These are phyloP conservation scores for Dicrostonyx torquatus DNA, from an alignment of 2,797 vertebrate species.

Conservation along the genomic window DNA sequence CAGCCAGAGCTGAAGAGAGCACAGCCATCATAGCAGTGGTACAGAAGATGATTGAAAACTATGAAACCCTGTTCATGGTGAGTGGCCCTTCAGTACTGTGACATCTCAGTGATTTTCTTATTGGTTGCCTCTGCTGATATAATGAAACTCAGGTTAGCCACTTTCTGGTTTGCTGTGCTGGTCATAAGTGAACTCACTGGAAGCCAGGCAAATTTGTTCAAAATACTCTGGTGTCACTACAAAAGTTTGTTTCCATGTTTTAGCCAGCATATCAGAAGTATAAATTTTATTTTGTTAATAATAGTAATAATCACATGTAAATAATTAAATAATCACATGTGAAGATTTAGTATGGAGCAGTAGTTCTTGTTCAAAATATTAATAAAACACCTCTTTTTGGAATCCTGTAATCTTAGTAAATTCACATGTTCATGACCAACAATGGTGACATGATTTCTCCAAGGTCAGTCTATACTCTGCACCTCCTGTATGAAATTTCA, in stretches of 20 bases:
- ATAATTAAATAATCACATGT: neutral
- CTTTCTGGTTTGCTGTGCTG: neutral
- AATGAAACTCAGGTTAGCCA: neutral
- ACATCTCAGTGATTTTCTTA: neutral
- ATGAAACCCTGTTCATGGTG: conserved; percentile 95
- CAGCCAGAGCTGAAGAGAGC: conserved; percentile 96
- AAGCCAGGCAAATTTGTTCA: neutral
- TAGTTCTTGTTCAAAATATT: neutral
- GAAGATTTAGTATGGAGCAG: neutral
- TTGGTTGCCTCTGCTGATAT: neutral
- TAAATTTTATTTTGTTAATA: neutral
- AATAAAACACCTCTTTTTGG: neutral
- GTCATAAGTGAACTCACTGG: neutral
- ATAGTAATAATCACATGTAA: too few species aligned
- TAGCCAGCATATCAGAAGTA: neutral
- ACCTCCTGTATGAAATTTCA: neutral
- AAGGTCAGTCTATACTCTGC: neutral
- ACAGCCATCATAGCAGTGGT: conserved; percentile 94
- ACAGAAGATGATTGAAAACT: conserved; percentile 94
- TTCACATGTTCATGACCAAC: neutral
- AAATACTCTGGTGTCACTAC: neutral
- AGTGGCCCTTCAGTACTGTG: conserved; percentile 67
- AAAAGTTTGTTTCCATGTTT: neutral
- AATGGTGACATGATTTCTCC: neutral
- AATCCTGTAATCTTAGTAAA: neutral